Evolutionary conservation across 2,113 vertebrate species (phyloP), one percentile per base, ranked within the genome.

Genomic region (Boulengeromyrus knoepffleri): DNA sequence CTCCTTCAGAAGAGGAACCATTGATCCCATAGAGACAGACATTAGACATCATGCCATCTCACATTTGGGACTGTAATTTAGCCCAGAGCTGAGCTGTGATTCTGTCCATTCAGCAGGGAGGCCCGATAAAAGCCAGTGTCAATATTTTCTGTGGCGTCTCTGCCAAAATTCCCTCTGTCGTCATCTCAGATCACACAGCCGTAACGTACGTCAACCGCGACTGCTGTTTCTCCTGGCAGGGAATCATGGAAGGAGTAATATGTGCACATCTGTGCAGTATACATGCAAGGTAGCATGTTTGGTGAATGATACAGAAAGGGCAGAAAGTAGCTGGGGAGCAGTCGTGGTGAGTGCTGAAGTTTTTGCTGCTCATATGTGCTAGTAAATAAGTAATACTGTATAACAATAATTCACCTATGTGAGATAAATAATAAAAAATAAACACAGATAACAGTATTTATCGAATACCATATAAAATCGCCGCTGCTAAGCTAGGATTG

Each of bases 101-200:
- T 31, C 27, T 58, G 86, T 90, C 24, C 89, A 62, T 91, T 92
- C 91, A 92, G 89, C 70, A 80, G 90, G 90, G 91, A 92, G 31
- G 27, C 47, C 27, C 49, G 56, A 53, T 90, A 47, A 50, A 90
- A 90, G 93, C 92, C 93, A 93, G 92, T 85, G 90, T 92, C 93
- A 94, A 92, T 88, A 31, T 92, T 92, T 94, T 92, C 86, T 90
- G 50, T 90, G 39, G 49, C 45, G 93, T 90, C 89, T 53, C 89
- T 85, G 92, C 88, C 85, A 94, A 92, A 92, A 90, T 89, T 92
- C 88, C 89, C 88, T 88, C 27, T 85, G 85, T 77, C 88, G 91
- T 92, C 85, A 89, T 90, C 90, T 87, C 86, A 84, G 87, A 87
- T 27, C 24, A 42, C 49, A 77, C 47, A 88, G 24, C 39, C 24